Base-by-base conservation (phyloP, 1,140 invertebrate genomes). In the Geopemphigus sp. region DNA sequence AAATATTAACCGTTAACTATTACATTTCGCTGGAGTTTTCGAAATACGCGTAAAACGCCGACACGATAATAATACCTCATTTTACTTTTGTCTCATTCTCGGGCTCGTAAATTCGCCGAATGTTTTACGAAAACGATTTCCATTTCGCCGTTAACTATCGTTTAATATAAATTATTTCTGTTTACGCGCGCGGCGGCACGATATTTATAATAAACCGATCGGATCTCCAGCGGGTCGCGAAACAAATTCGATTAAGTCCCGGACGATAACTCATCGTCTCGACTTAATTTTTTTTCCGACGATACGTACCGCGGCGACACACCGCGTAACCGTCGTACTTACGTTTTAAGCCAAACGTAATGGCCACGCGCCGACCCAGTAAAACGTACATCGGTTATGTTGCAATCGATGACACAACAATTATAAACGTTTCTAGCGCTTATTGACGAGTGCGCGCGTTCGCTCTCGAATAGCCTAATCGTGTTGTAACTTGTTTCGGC, bases 1-100 rank as follows among this genome's bases (percentile, higher is more conserved):
- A 61, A 61, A 29, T n/a, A n/a, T n/a, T n/a, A n/a, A n/a, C n/a
- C n/a, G n/a, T 24, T 26, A 61, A 64, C 19, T 64, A 39, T 64
- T 64, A 39, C 39, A 64, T 64, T 64, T 39, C n/a, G 29, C 10
- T 14, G 14, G 63, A 64, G 29, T 29, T 39, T n/a, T 39, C 39
- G 32, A 64, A 64, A 22, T 64, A 39, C 8, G 3, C 29, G 5
- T 11, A 64, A 17, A 29, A 64, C n/a, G n/a, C 3, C 63, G 32
- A 39, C 63, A 64, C 63, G 63, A 17, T 15, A n/a, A 14, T 14
- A 24, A 26, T 61, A 15, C 5, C 15, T 61, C 11, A 19, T 22
- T 59, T 61, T 61, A 15, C 6, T 17, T 29, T 6, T 17, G 15
- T 29, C 32, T 39, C 8, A 39, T 39, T 50, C 47, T 8, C 39